Base-by-base conservation (phyloP, 2,888 invertebrate species). In the Lordiphosa fenestrarum region DNA sequence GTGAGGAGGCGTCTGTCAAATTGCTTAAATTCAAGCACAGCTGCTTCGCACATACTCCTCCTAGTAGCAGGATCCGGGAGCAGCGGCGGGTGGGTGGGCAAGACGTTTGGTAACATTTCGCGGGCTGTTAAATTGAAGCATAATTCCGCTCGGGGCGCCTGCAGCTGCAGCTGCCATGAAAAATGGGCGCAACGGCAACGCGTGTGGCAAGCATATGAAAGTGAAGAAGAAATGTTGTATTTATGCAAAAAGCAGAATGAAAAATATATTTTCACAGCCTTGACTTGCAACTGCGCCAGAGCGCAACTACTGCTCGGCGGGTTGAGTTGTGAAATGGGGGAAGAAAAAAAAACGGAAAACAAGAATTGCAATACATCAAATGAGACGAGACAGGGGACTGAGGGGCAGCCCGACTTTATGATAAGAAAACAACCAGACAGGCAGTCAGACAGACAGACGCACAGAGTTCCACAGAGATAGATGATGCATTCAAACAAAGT, bases 221-320 rank as follows among this genome's bases (percentile, higher is more conserved):
- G 44, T 46, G 38, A 33, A 37, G 40, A 41, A 7, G 52, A 80
- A 78, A 78, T 80, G 71, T 73, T 78, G 75, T 77, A 77, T 80
- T 80, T 77, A 80, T 80, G 81, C 75, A 80, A 75, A 77, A 66
- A 78, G 72, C 66, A 60, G 60, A 76, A 75, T 75, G 75, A 75
- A 73, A 78, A 80, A 80, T 81, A 80, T 81, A 80, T 81, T 81
- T 73, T 69, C 66, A 59, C 69, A 81, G 78, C 73, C 78, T 78
- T 80, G 78, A 73, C 77, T 77, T 65, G 81, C 77, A 71, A 68
- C 76, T 72, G 78, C 57, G 68, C 49, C 70, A 53, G 12, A 35
- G 35, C 21, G 21, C 10, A 30, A 30, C 30, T 30, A 30, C 54
- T 52, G 54, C 69, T 62, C 53, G 35, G 21, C 39, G 40, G 36